A percentile compares a stretch with the other conserved stretches of the same genome.
Evolutionary conservation across 2,113 vertebrate species (phyloP).

Genomic region (Vulpes vulpes): DNA sequence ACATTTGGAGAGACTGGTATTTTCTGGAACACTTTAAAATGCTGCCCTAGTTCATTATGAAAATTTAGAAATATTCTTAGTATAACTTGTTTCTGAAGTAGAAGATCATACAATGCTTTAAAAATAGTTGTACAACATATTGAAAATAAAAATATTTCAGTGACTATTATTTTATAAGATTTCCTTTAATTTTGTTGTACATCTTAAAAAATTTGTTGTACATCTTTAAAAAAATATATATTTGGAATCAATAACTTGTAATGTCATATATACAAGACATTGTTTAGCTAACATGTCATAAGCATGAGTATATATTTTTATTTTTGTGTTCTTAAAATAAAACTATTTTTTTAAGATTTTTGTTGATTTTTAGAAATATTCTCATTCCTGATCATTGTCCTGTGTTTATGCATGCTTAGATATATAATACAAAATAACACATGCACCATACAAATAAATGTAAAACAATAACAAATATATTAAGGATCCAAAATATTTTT

Average conservation of each 20-base stretch:
- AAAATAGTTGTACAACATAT: not conserved
- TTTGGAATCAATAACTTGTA: not conserved
- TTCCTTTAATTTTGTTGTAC: not conserved
- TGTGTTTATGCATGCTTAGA: not conserved
- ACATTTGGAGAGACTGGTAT: not conserved
- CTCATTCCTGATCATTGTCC: not conserved
- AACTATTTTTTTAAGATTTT: not conserved
- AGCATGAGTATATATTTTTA: not conserved
- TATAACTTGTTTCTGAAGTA: not conserved
- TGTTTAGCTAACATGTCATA: not conserved
- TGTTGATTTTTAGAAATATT: not conserved
- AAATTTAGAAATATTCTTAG: not conserved
- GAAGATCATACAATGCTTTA: not conserved
- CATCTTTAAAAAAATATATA: not conserved
- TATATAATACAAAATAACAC: not conserved
- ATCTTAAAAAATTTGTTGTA: not conserved
- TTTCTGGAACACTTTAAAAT: not conserved
- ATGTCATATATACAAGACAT: not conserved
- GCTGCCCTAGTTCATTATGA: not conserved
- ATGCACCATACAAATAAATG: not conserved
- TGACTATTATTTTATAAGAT: not conserved
- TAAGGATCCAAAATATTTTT: not conserved
- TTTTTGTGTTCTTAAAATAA: constrained; percentile 1
- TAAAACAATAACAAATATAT: not conserved
- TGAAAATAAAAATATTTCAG: not conserved